These are phyloP conservation scores for Leptinotarsa undecemlineata DNA, from an alignment of 1,140 invertebrate genomes.

Conservation along the genomic window DNA sequence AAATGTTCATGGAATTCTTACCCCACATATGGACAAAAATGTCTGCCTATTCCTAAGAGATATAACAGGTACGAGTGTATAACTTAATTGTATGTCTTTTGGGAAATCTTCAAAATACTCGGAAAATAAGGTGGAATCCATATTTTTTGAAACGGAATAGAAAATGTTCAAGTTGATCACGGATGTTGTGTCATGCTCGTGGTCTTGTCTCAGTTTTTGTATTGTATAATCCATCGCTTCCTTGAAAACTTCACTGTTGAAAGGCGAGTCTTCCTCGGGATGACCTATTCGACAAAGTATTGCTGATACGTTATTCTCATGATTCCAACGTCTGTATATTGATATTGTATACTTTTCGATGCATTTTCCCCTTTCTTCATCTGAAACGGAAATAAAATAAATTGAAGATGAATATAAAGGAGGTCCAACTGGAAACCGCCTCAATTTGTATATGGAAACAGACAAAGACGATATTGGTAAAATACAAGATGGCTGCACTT, in stretches of 20 bases:
- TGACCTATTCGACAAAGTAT: conserved; percentile 78
- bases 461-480: too few relatives aligned
- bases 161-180: conserved; percentile 75
- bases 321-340: conserved; percentile 81
- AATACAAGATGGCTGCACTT: too few relatives aligned
- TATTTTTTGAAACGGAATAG: conserved; percentile 67
- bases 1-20: conserved; percentile 46
- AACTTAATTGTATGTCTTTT: conserved; percentile 62
- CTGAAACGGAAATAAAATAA: conserved; percentile 58
- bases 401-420: not conserved
- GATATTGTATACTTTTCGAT: conserved; percentile 79
- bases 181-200: conserved; percentile 60
- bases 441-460: not conserved
- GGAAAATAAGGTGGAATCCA: conserved; percentile 61
- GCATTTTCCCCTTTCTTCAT: conserved; percentile 85
- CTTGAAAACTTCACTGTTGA: conserved; percentile 65
- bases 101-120: conserved; percentile 58
- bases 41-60: conserved; percentile 77
- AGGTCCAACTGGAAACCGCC: not conserved
- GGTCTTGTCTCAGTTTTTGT: conserved; percentile 71
- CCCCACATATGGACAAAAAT: conserved; percentile 75
- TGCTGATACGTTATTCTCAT: conserved; percentile 83
- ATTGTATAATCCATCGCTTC: conserved; percentile 74
- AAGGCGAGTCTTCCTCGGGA: conserved; percentile 58
- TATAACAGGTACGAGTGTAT: conserved; percentile 75